These are phyloP conservation scores for Cheirogaleus medius DNA, from an alignment of 2,113 vertebrate species.

Conservation along the genomic window DNA sequence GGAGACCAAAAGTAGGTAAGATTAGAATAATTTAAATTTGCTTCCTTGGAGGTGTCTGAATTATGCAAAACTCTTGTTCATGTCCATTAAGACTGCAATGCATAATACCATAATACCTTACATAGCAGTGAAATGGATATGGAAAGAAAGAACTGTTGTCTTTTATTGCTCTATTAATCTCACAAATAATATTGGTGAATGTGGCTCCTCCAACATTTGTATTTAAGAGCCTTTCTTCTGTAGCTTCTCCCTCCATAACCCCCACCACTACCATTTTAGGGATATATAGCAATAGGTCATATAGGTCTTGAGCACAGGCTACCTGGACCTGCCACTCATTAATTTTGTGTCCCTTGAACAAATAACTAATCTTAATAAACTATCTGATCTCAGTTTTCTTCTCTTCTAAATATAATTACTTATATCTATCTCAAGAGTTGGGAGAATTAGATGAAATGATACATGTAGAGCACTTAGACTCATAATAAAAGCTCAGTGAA, in stretches of 20 bases:
- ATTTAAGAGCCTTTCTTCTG: background rate
- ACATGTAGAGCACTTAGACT: background rate
- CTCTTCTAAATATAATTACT: background rate
- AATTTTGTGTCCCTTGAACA: background rate
- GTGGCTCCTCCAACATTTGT: background rate
- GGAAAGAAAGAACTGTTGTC: background rate
- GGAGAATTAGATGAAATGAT: background rate
- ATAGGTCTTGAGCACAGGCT: background rate
- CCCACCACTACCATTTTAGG: background rate
- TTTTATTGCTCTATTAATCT: background rate
- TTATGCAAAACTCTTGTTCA: background rate
- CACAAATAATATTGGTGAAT: background rate
- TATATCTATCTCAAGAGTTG: background rate
- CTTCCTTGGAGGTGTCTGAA: background rate
- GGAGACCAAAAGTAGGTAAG: background rate
- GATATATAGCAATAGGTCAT: background rate
- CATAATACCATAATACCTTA: background rate
- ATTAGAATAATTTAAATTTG: background rate
- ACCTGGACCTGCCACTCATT: background rate
- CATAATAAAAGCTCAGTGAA: background rate
- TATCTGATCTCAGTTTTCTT: background rate
- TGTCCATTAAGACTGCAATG: background rate
- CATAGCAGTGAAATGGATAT: background rate
- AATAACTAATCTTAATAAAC: background rate
- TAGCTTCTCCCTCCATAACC: background rate